Base-by-base conservation (phyloP, 30 jellyfish, hydroid and myxozoan species). In the Pseudorhiza aurosa region DNA sequence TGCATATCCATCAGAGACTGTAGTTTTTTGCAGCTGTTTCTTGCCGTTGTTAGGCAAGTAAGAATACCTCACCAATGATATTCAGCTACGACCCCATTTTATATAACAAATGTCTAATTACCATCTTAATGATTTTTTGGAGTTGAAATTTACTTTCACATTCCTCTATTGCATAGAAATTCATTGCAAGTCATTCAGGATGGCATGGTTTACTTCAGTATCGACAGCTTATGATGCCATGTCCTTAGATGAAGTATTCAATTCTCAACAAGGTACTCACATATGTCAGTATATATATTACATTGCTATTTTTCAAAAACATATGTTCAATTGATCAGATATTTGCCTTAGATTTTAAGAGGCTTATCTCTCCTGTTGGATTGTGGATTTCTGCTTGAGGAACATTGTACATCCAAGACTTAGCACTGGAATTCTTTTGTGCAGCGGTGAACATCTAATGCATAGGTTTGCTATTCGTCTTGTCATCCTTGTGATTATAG, bases 351-450 rank as follows among this genome's bases (percentile, higher is more conserved):
- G 29, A 18, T 30, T 68, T 22, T 35, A 90, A 81, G 31, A 95
- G 74, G 30, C 68, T 94, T 5, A 90, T 76, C 59, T 90, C 97
- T 24, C 97, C 97, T 1, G 96, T 90, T 8, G 97, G 97, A 40
- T 90, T 96, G 89, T 90, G 96, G n/a, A 90, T 50, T 74, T 90
- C 96, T 9, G 77, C 49, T 37, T 75, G 89, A 4, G 96, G 89
- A 12, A 67, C 84, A 33, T 75, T 90, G 90, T 68, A 75, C 67
- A 83, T 62, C 97, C 97, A 90, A 6, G 65, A 49, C 71, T 69
- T 75, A 8, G 50, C 69, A 21, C 75, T 88, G 17, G 97, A 90
- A 19, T 63, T 53, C 40, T 63, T 88, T 49, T 73, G 90, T 11
- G 86, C 93, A 1, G 72, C 82, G 17, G 35, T 65, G 77, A 78